Evolutionary conservation across 2,888 invertebrate genomes (phyloP).

Genomic region (Hyles lineata): DNA sequence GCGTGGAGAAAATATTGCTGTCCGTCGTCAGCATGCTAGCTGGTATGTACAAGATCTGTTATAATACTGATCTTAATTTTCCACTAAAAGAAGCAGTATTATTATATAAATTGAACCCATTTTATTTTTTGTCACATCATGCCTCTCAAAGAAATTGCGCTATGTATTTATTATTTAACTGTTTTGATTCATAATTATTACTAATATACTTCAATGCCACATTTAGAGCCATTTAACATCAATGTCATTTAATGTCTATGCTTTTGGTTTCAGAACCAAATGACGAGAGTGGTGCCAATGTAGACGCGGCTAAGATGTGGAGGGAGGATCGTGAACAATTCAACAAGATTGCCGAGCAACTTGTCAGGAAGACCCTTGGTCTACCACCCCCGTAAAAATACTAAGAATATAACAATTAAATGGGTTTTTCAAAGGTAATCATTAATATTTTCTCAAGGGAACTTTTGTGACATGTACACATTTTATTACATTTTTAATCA

Average conservation of each 20-base stretch:
- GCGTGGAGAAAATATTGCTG: constrained; percentile 98
- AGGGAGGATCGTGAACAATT: constrained; percentile 97
- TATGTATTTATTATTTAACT: background rate
- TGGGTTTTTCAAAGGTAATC: constrained; percentile 7
- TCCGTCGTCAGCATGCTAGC: constrained; percentile 99
- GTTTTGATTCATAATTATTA: background rate
- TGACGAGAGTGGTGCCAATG: constrained; percentile 99
- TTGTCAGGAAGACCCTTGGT: constrained; percentile 96
- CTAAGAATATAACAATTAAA: background rate
- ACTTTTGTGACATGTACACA: constrained; percentile 3
- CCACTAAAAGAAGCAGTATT: too few species aligned
- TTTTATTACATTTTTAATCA: constrained; percentile 23
- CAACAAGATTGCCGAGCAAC: constrained; percentile 94
- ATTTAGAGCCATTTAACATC: too few species aligned
- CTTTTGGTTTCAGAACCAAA: constrained; percentile 91
- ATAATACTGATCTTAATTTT: too few species aligned
- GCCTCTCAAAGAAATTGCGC: background rate
- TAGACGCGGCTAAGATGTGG: constrained; percentile 99
- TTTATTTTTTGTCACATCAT: too few species aligned
- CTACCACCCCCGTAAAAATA: constrained; percentile 75
- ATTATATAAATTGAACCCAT: too few species aligned
- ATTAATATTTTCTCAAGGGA: background rate
- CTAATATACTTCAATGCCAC: too few species aligned
- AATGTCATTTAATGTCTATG: too few species aligned
- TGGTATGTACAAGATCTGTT: constrained; percentile 54